A percentile compares a stretch with the other conserved stretches of the same genome.
Evolutionary conservation across 2,888 invertebrate species (phyloP).

Genomic region (Julus scanicus): DNA sequence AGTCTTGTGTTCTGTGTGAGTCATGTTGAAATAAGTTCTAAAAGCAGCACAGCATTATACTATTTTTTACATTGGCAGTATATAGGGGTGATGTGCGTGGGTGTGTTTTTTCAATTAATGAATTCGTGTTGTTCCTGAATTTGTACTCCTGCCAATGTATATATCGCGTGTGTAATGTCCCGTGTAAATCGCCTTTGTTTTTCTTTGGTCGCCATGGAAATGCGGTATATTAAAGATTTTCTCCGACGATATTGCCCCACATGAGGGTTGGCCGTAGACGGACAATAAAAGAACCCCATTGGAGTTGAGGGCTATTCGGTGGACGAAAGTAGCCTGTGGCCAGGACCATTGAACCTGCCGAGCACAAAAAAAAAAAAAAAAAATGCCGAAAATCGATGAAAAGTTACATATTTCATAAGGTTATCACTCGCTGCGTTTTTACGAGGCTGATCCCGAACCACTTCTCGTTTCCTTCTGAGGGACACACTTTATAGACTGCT

Average conservation of each 20-base stretch:
- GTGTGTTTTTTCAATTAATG: background rate
- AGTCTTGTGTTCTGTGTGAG: too few species aligned
- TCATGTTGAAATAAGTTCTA: too few species aligned
- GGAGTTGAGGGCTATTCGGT: background rate
- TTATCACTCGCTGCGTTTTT: conserved; percentile 8
- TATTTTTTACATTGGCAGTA: too few species aligned
- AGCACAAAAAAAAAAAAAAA: background rate
- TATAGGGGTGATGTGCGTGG: too few species aligned
- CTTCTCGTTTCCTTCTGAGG: background rate
- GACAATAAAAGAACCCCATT: background rate
- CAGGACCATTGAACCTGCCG: background rate
- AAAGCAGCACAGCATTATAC: too few species aligned
- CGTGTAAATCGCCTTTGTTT: conserved; percentile 30
- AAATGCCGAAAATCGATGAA: conserved; percentile 6
- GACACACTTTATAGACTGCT: background rate
- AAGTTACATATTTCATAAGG: conserved; percentile 40
- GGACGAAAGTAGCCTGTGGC: conserved; percentile 33
- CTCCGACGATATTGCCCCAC: background rate
- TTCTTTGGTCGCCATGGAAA: conserved; percentile 32
- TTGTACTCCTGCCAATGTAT: background rate
- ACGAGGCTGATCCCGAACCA: conserved; percentile 18
- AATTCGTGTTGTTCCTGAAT: background rate
- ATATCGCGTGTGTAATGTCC: conserved; percentile 30
- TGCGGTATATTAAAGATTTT: conserved; percentile 31
- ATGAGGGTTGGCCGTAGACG: background rate